Percentiles rank a stretch among this genome's conserved stretches.
Evolutionary conservation across 64 coral and sea anemone species (phyloP).

Genomic region (Stichodactyla mertensii): DNA sequence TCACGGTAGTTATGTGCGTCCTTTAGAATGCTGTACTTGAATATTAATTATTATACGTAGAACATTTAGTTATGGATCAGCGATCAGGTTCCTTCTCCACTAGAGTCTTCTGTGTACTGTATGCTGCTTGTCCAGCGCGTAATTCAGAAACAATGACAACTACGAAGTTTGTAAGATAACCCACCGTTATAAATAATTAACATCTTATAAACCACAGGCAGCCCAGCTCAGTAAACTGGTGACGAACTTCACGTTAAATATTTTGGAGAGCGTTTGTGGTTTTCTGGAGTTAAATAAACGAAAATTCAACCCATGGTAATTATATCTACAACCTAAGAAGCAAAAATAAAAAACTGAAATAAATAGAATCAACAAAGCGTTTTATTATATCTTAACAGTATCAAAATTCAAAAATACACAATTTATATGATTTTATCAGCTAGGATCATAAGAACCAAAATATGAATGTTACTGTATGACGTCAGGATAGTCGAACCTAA

Average conservation of each 20-base stretch:
- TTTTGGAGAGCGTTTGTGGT: too few species aligned
- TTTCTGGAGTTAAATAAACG: too few species aligned
- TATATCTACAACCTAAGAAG: too few species aligned
- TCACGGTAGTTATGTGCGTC: conserved; percentile 2
- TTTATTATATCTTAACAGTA: too few species aligned
- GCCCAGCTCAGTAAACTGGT: background rate
- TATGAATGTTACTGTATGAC: background rate
- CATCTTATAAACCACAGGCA: background rate
- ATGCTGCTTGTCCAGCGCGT: background rate
- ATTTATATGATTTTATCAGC: background rate
- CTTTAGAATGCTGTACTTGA: background rate
- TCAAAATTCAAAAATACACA: too few species aligned
- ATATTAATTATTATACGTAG: background rate
- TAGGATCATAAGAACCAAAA: background rate
- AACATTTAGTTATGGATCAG: background rate
- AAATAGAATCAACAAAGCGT: too few species aligned
- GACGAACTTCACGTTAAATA: too few species aligned
- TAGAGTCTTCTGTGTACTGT: background rate
- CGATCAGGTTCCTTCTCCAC: background rate
- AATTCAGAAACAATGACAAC: conserved; percentile 1
- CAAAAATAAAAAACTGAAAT: too few species aligned
- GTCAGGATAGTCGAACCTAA: background rate
- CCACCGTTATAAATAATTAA: background rate
- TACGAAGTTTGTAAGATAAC: background rate
- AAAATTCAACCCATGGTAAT: too few species aligned